Percentiles rank a stretch among this genome's conserved stretches.
These are phyloP conservation scores for Wasmannia auropunctata DNA, from an alignment of 1,140 invertebrate species.

Conservation along the genomic window DNA sequence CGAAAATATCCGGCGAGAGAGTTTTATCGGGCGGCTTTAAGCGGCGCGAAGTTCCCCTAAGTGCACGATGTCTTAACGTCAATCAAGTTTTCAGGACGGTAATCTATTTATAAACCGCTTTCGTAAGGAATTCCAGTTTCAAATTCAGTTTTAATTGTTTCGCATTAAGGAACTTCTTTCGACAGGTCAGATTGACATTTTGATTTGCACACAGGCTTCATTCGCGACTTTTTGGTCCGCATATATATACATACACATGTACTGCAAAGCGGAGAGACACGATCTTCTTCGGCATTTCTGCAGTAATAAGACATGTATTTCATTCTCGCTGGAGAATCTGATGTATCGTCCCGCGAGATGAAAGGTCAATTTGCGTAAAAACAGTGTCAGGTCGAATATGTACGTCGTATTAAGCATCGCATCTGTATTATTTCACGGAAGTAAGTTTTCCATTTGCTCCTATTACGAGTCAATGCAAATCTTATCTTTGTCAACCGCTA, in stretches of 20 bases:
- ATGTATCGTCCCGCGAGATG: constrained; percentile 1
- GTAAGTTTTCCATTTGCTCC: background rate
- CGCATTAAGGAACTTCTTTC: background rate
- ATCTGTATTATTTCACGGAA: background rate
- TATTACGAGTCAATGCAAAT: background rate
- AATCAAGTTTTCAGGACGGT: background rate
- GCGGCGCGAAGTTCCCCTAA: background rate
- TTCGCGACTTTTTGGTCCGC: background rate
- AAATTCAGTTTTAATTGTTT: background rate
- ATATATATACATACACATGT: background rate
- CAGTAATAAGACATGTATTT: background rate
- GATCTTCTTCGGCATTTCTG: background rate
- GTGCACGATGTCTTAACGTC: background rate
- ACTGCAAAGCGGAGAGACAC: background rate
- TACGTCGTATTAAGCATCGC: background rate
- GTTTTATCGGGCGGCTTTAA: background rate
- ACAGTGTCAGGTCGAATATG: background rate
- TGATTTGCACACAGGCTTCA: background rate
- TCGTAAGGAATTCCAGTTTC: background rate
- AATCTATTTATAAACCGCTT: background rate
- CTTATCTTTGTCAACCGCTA: constrained; percentile 2
- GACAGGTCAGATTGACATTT: too few relatives aligned
- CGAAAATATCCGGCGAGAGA: background rate
- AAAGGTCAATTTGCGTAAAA: background rate
- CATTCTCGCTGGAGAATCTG: background rate